Conservation (phyloP, 1,140 invertebrate genomes). For the Trachelipus rathkii region DNA sequence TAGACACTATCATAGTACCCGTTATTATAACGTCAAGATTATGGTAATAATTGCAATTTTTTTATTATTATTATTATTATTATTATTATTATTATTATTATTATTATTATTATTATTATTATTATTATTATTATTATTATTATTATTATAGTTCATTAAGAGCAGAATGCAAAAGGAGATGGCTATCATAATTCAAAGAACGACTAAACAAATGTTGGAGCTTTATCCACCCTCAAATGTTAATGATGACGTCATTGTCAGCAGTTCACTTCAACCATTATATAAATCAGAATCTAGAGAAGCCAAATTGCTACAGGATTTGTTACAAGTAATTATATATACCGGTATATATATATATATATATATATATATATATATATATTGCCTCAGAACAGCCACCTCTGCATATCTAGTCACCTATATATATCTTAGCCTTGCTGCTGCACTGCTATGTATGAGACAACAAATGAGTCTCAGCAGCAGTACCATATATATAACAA, state of each 20-base stretch:
- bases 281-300: slow-evolving; percentile 53
- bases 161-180: slow-evolving; percentile 27
- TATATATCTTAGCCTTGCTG: too few species aligned
- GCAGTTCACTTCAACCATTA: slow-evolving; percentile 42
- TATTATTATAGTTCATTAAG: neutral
- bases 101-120: slow-evolving; percentile 12
- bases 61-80: neutral
- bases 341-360: too few species aligned
- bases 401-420: too few species aligned
- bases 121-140: neutral
- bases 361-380: too few species aligned
- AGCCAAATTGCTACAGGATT: slow-evolving; percentile 50
- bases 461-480: too few species aligned
- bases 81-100: slow-evolving; percentile 54
- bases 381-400: too few species aligned
- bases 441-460: too few species aligned
- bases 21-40: too few species aligned
- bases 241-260: neutral
- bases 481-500: too few species aligned
- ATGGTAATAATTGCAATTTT: too few species aligned
- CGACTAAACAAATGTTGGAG: slow-evolving; percentile 10
- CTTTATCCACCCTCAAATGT: neutral
- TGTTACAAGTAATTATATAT: slow-evolving; percentile 38
- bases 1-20: too few species aligned
- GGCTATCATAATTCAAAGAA: slow-evolving; percentile 16